Evolutionary conservation across 1,140 invertebrate species (phyloP), one percentile per base, ranked within the genome.

Genomic region (Trichonephila clavipes): DNA sequence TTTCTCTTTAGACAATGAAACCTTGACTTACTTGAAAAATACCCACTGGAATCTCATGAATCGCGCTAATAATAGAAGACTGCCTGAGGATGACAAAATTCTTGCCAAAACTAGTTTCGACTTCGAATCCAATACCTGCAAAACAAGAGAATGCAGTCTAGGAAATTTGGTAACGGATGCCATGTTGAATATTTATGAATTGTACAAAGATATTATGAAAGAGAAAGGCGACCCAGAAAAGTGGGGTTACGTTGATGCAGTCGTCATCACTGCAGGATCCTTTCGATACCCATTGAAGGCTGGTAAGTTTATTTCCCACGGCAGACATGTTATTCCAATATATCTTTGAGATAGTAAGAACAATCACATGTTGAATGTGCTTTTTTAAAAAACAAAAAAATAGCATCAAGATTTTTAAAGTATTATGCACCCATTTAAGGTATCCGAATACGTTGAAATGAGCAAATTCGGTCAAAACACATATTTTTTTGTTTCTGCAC

Each of bases 81-180:
- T 92, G 21, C 90, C 90, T 2, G 61, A 69, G 0, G 18, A 59
- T 10, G 24, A 40, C 0, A 82, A 86, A 72, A 19, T 69, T 4
- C 64, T 92, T 14, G 90, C 61, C 0, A 21, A 14, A 2, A 7
- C 82, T 5, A 18, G 34, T 12, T 3, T 8, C 8, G 18, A 51
- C 24, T 59, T 92, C 24, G 90, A 92, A 6, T 82, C 77, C 8
- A 86, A n/a, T 6, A 81, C 14, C 6, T 93, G 92, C 61, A 85
- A 58, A 8, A 61, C 88, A n/a, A 21, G 51, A 1, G 85, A 93
- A 51, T 93, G 92, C 69, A 64, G 44, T 21, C 72, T 93, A 19
- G 92, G 92, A 3, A 93, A 93, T 18, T n/a, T 93, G 8, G 85
- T 93, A 1, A 69, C 92, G 2, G 92, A 93, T 64, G 92, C 66